Conservation (phyloP, 35 echinoderm and acorn worm genomes). For the Hemicentrotus pulcherrimus region DNA sequence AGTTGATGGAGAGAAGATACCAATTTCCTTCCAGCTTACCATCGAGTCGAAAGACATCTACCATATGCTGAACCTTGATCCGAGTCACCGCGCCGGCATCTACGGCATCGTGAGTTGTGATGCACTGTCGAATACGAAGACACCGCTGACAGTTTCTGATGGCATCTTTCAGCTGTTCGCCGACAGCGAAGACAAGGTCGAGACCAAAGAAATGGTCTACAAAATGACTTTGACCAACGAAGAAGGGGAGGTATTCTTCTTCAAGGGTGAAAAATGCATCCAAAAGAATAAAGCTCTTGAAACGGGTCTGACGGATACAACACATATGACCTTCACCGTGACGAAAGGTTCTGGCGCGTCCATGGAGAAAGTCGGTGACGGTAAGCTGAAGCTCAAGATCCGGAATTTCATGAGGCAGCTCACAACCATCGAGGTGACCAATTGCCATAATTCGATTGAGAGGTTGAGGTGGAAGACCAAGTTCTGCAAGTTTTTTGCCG, state of each 20-base stretch:
- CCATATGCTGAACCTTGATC: conserved; percentile 58
- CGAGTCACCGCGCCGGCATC: conserved; percentile 55
- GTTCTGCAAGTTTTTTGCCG: conserved; percentile 76
- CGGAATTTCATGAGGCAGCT: conserved; percentile 62
- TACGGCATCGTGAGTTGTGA: conserved; percentile 71
- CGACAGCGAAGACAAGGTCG: conserved; percentile 56
- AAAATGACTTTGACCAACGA: conserved; percentile 65
- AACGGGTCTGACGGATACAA: conserved; percentile 65
- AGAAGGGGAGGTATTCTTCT: conserved; percentile 53
- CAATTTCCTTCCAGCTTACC: conserved; percentile 59
- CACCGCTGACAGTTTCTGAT: conserved; percentile 66
- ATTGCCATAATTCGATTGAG: conserved; percentile 33
- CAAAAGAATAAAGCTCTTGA: conserved; percentile 68
- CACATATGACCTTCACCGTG: conserved; percentile 52
- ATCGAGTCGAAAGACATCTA: conserved; percentile 74
- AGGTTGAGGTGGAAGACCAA: conserved; percentile 71
- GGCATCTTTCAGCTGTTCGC: conserved; percentile 70
- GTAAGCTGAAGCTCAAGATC: conserved; percentile 65
- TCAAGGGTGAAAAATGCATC: conserved; percentile 67
- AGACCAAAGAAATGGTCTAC: conserved; percentile 78
- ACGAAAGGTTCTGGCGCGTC: conserved; percentile 40
- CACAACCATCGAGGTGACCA: conserved; percentile 69
- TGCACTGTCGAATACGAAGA: conserved; percentile 51
- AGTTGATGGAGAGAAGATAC: conserved; percentile 36
- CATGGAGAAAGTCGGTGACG: conserved; percentile 46